Evolutionary conservation across 2,113 vertebrate genomes (phyloP), one percentile per base, ranked within the genome.

Genomic region (Varanus komodoensis): DNA sequence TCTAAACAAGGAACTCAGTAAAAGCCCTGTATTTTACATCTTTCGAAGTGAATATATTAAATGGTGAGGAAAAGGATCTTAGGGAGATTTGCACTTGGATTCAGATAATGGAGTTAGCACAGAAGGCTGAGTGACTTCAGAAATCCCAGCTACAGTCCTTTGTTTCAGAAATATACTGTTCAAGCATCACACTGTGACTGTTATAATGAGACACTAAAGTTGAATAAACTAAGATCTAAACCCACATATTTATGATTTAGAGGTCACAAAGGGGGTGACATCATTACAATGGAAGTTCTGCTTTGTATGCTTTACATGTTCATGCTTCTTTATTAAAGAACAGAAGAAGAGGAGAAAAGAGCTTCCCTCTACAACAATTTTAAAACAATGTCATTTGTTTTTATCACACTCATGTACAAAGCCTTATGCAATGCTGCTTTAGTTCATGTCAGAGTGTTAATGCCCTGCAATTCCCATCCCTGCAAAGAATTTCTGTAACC

Each of bases 301-400:
- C 32, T 93, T 93, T 89, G n/a, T 75, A 52, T 88, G 74, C 81
- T 19, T 61, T 23, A 48, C 50, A 87, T 38, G 68, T 27, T 75
- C 87, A 84, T 90, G 83, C 21, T 0, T 0, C 81, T 91, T 82
- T 79, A 50, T 87, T 52, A 50, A 50, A 8, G 38, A 44, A 44
- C 38, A 44, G 38, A 80, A 44, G 38, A 80, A 90, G 82, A 25
- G 5, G 19, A 64, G 2, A 64, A 57, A 3, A 48, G n/a, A 32
- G 52, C 34, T 84, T 29, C n/a, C 67, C 88, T 44, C n/a, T 21
- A 23, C 86, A 82, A 86, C 71, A 89, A 44, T 25, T 79, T 38
- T 93, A 84, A 19, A 81, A 85, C 50, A 89, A 79, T 88, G 91
- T 14, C 50, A 21, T 77, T 61, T 92, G 71, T 85, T 48, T 92